Base-by-base conservation (phyloP, 1,140 invertebrate species). In the Cataglyphis hispanica region DNA sequence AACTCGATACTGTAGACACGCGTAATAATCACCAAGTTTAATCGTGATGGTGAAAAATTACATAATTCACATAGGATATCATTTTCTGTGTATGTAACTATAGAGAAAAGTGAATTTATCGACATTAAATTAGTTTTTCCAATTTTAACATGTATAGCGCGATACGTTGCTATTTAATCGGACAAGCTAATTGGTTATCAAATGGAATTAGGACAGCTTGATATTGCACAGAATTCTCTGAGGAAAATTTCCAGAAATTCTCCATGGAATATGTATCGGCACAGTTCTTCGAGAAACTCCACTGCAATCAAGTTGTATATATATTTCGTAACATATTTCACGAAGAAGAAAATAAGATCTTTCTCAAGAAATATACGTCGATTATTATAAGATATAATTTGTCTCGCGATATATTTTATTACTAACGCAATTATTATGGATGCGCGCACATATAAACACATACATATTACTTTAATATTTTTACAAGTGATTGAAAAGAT, bases 21-120 rank as follows among this genome's bases (percentile, higher is more conserved):
- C 1, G 13, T 43, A 81, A 72, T 31, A 53, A 69, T 80, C 63
- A 16, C 31, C 27, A n/a, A 11, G 8, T 60, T 56, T 83, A 83
- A 72, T 72, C 67, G 66, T 5, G 31, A 43, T 25, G 19, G n/a
- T 6, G 22, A 7, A 77, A 27, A 19, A 5, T 67, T 31, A 22
- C 25, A 22, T 19, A 22, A 19, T 40, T 46, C 40, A 60, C 53
- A 19, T 10, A 53, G 31, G 3, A 13, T 46, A 31, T 58, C 46
- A n/a, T 60, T 81, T 72, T 60, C 37, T 34, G 16, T 0, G 13
- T 16, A 11, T 37, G 6, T 19, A 16, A 13, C 1, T 19, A 13
- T 3, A 50, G 19, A 34, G 19, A 70, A 43, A 19, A 56, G 4
- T 40, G 16, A 69, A 22, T 11, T 50, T 43, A 69, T 37, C 22